These are phyloP conservation scores for Lagodon rhomboides DNA, from an alignment of 2,797 vertebrate genomes.

Conservation along the genomic window DNA sequence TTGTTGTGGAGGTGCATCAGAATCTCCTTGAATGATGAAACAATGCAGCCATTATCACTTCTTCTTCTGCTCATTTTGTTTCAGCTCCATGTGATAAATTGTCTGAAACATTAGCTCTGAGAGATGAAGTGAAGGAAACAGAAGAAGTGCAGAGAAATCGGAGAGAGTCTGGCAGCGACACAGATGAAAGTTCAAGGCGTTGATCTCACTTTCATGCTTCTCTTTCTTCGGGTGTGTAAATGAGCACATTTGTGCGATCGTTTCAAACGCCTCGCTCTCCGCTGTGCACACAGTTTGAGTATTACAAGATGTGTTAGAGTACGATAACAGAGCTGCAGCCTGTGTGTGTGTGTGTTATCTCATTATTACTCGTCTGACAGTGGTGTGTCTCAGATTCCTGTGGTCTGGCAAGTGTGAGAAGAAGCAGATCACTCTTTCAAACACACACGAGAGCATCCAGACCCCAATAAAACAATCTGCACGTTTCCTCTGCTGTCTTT, in stretches of 20 bases:
- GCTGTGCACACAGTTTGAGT: conserved; percentile 17
- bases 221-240: background rate
- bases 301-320: conserved; percentile 36
- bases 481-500: conserved; percentile 46
- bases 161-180: background rate
- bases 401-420: conserved; percentile 54
- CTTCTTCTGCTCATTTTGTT: background rate
- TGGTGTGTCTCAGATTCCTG: conserved; percentile 45
- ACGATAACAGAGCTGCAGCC: background rate
- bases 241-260: background rate
- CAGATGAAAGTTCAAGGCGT: conserved; percentile 24
- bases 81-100: background rate
- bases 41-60: too few species aligned
- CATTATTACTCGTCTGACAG: conserved; percentile 47
- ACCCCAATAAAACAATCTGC: conserved; percentile 46
- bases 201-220: background rate
- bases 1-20: too few species aligned
- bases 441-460: conserved; percentile 28
- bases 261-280: conserved; percentile 4
- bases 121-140: conserved; percentile 16
- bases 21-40: too few species aligned
- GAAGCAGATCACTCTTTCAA: conserved; percentile 51
- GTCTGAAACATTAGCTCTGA: background rate
- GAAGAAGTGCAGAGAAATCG: background rate
- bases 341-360: conserved; percentile 36